Conservation (phyloP, 2,113 vertebrate species). For the Setophaga kirtlandii region DNA sequence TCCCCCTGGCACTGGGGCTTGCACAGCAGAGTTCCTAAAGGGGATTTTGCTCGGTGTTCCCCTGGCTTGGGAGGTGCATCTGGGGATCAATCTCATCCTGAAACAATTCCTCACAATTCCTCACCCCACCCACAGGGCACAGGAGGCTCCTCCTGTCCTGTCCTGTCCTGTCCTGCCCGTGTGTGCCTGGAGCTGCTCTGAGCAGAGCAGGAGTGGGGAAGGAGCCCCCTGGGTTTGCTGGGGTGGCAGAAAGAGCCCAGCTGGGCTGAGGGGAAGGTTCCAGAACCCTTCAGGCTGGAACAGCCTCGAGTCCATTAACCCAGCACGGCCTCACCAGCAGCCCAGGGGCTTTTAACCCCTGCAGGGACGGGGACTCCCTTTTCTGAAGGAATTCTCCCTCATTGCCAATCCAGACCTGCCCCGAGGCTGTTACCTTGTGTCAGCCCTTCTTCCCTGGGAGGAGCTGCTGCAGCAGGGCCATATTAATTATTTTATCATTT, state of each 20-base stretch:
- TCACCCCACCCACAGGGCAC: background rate
- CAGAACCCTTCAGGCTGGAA: background rate
- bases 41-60: background rate
- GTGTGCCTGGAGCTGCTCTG: fast-evolving
- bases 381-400: fast-evolving
- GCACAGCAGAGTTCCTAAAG: background rate
- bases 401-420: fast-evolving
- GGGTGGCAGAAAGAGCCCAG: background rate
- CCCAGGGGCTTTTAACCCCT: background rate
- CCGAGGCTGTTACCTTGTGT: fast-evolving
- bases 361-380: background rate
- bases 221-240: fast-evolving
- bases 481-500: too few relatives aligned
- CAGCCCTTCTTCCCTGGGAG: fast-evolving
- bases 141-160: background rate
- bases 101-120: background rate
- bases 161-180: background rate
- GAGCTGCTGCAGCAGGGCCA: background rate
- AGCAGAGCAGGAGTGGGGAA: background rate
- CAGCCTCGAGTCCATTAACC: background rate
- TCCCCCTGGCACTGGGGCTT: background rate
- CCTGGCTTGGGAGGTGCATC: too few relatives aligned
- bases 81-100: background rate
- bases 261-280: background rate
- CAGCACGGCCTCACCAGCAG: background rate